phyloP scores from a whole-genome alignment of 2,113 vertebrate genomes.

The Thunnus maccoyii region DNA sequence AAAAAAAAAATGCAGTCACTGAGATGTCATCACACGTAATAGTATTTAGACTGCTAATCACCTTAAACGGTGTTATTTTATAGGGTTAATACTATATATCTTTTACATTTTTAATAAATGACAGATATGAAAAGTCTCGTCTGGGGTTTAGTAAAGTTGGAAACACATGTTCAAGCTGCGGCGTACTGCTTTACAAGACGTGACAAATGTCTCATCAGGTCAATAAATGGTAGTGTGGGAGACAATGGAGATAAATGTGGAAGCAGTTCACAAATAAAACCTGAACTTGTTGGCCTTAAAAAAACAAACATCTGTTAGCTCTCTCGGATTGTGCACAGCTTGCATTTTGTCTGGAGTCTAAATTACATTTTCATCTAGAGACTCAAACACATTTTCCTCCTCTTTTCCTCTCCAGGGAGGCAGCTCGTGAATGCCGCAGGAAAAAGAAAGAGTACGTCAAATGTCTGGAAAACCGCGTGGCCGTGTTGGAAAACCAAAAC shows the following conservation, averaged over 20 bases:
- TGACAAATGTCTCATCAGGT: not conserved
- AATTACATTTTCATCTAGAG: not conserved
- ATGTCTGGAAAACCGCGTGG: conserved; percentile 98
- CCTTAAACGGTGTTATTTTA: too few species aligned
- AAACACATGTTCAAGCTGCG: not conserved
- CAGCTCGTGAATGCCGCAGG: conserved; percentile 96
- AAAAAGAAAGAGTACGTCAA: conserved; percentile 99
- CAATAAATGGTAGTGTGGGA: not conserved
- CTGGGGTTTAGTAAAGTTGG: not conserved
- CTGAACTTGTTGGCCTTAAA: not conserved
- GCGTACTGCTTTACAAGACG: not conserved
- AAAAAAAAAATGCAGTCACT: not conserved
- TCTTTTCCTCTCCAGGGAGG: conserved; percentile 91
- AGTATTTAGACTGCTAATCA: too few species aligned
- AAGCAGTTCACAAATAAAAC: not conserved
- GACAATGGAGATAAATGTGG: not conserved
- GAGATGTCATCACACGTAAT: too few species aligned
- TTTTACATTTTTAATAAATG: not conserved
- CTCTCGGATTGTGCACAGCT: conserved; percentile 8
- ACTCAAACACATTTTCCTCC: not conserved
- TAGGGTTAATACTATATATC: too few species aligned
- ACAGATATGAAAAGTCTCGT: not conserved
- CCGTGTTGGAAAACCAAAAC: conserved; percentile 99
- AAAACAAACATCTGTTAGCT: not conserved
- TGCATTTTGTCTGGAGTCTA: not conserved